Evolutionary conservation across 2,797 vertebrate species (phyloP).

Genomic region (Clarias laeviceps): DNA sequence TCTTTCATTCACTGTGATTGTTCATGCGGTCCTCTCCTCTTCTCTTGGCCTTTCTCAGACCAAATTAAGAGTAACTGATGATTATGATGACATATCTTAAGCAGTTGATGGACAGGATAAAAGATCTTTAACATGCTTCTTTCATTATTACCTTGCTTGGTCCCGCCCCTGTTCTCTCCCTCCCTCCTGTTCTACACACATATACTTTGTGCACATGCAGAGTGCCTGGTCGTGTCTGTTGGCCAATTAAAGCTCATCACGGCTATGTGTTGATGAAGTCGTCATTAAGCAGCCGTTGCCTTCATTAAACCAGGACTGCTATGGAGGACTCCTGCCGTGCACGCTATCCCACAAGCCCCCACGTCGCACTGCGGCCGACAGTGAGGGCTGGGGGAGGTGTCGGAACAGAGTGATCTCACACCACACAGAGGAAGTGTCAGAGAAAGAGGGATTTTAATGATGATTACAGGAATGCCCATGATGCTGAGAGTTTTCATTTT

Average conservation of each 20-base stretch:
- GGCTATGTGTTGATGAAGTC: slow-evolving; percentile 90
- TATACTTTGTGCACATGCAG: slow-evolving; percentile 48
- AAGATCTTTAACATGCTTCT: slow-evolving; percentile 50
- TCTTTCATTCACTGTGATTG: background rate
- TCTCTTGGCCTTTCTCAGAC: slow-evolving; percentile 8
- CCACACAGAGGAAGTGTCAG: slow-evolving; percentile 43
- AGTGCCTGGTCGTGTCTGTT: slow-evolving; percentile 57
- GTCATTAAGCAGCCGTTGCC: slow-evolving; percentile 84
- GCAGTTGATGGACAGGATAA: slow-evolving; percentile 47
- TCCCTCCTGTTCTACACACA: slow-evolving; percentile 28
- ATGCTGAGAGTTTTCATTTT: slow-evolving; percentile 40
- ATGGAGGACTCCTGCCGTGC: slow-evolving; percentile 77
- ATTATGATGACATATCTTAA: slow-evolving; percentile 36
- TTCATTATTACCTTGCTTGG: slow-evolving; percentile 13
- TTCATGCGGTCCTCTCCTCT: background rate
- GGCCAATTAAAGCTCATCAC: slow-evolving; percentile 89
- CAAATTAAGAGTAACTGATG: slow-evolving; percentile 47
- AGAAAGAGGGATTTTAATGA: slow-evolving; percentile 38
- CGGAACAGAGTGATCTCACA: slow-evolving; percentile 40
- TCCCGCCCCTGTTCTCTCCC: slow-evolving; percentile 18
- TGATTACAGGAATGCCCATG: slow-evolving; percentile 50
- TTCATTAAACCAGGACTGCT: slow-evolving; percentile 77
- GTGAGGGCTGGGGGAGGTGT: slow-evolving; percentile 49
- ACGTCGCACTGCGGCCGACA: slow-evolving; percentile 68
- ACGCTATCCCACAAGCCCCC: slow-evolving; percentile 81